These are phyloP conservation scores for Alces alces DNA, from an alignment of 2,113 vertebrate species.

Conservation along the genomic window DNA sequence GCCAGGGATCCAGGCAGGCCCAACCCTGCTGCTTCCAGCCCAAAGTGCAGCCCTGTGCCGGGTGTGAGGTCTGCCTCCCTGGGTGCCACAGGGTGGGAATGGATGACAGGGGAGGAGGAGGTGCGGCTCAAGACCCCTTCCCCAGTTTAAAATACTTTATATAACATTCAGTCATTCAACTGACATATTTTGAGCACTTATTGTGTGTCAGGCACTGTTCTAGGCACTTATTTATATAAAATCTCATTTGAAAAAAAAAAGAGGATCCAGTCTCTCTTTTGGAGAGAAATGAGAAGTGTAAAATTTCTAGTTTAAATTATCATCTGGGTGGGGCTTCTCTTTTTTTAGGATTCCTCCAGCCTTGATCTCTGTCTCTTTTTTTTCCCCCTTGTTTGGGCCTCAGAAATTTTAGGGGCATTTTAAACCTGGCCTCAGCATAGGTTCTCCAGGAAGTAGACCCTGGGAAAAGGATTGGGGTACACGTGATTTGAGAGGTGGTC, in stretches of 20 bases:
- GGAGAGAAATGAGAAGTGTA: not conserved
- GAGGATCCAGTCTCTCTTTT: not conserved
- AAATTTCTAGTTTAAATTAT: not conserved
- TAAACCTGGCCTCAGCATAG: not conserved
- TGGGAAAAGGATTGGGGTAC: not conserved
- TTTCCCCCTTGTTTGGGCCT: not conserved
- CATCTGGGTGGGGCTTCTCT: not conserved
- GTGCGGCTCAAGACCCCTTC: not conserved
- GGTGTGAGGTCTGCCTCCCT: not conserved
- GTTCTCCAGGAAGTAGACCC: not conserved
- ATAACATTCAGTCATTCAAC: not conserved
- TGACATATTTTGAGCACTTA: not conserved
- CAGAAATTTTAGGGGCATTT: not conserved
- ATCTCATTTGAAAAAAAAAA: not conserved
- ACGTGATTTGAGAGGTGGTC: not conserved
- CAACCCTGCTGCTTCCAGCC: not conserved
- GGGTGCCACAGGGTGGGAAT: rapidly evolving
- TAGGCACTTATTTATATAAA: not conserved
- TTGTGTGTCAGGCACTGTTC: not conserved
- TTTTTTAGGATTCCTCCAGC: not conserved
- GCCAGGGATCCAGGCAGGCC: not conserved
- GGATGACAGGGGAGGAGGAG: rapidly evolving
- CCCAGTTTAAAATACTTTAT: not conserved
- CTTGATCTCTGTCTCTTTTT: not conserved
- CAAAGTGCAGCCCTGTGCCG: not conserved